phyloP scores from a whole-genome alignment of 2,888 invertebrate species.

The Buathra laborator region DNA sequence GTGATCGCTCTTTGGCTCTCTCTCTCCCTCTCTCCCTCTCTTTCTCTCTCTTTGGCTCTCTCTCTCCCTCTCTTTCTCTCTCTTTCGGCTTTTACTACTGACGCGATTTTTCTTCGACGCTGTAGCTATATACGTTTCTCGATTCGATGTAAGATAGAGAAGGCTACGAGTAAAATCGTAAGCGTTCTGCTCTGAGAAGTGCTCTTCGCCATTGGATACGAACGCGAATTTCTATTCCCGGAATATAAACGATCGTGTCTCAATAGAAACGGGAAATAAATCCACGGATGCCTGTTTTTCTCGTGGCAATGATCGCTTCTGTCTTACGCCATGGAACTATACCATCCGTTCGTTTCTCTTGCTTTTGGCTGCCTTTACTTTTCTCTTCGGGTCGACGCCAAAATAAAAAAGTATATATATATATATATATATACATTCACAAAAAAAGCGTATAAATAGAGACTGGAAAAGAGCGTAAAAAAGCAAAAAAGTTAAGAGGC shows the following conservation, averaged over 20 bases:
- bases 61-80: neutral
- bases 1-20: slow-evolving; percentile 9
- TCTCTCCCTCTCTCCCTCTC: slow-evolving; percentile 11
- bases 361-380: slow-evolving; percentile 3
- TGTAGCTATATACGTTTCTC: slow-evolving; percentile 41
- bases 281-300: slow-evolving; percentile 74
- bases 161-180: slow-evolving; percentile 44
- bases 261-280: slow-evolving; percentile 79
- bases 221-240: slow-evolving; percentile 77
- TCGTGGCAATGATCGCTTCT: slow-evolving; percentile 65
- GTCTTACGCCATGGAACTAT: slow-evolving; percentile 15
- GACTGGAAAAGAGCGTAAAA: slow-evolving; percentile 26
- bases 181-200: slow-evolving; percentile 57
- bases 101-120: slow-evolving; percentile 55
- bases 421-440: neutral
- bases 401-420: slow-evolving; percentile 9
- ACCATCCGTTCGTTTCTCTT: slow-evolving; percentile 44
- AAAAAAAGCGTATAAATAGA: slow-evolving; percentile 7
- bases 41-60: neutral
- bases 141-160: slow-evolving; percentile 37
- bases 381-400: neutral
- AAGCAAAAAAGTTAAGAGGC: slow-evolving; percentile 16
- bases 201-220: slow-evolving; percentile 68
- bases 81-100: slow-evolving; percentile 1
- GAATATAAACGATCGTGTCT: slow-evolving; percentile 81